A percentile compares a stretch with the other conserved stretches of the same genome.
Evolutionary conservation across 2,888 invertebrate genomes (phyloP).

Genomic region (Drosophila meridiana): DNA sequence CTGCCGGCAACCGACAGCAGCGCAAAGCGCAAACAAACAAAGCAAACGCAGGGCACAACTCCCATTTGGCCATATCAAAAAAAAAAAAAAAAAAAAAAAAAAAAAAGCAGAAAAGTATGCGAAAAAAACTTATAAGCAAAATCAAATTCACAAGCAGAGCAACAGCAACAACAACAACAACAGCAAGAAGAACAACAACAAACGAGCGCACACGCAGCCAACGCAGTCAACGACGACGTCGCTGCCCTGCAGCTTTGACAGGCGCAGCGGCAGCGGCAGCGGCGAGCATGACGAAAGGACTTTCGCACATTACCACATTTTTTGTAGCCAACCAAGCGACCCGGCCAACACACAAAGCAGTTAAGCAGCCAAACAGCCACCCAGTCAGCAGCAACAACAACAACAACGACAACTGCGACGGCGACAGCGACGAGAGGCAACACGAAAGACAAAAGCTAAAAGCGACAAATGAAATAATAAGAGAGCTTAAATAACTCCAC

Average conservation of each 20-base stretch:
- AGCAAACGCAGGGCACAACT: constrained; percentile 58
- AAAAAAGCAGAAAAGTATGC: constrained; percentile 4
- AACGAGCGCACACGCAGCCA: constrained; percentile 46
- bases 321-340: constrained; percentile 64
- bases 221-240: constrained; percentile 44
- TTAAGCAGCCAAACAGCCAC: constrained; percentile 69
- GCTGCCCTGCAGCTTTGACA: constrained; percentile 60
- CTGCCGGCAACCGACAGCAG: constrained; percentile 56
- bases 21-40: constrained; percentile 64
- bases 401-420: constrained; percentile 27
- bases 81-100: constrained; percentile 26
- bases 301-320: constrained; percentile 82
- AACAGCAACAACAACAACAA: constrained; percentile 35
- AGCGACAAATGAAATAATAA: constrained; percentile 82
- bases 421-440: constrained; percentile 56
- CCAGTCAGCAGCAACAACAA: constrained; percentile 58
- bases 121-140: constrained; percentile 64
- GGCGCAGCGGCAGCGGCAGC: constrained; percentile 38
- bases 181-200: constrained; percentile 28
- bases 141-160: constrained; percentile 69
- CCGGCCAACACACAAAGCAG: constrained; percentile 57
- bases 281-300: constrained; percentile 82
- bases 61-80: constrained; percentile 61
- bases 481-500: constrained; percentile 81
- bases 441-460: constrained; percentile 82